Percentiles rank a stretch among this genome's conserved stretches.
Evolutionary conservation across 1,140 invertebrate species (phyloP).

Genomic region (Helicorthomorpha holstii): DNA sequence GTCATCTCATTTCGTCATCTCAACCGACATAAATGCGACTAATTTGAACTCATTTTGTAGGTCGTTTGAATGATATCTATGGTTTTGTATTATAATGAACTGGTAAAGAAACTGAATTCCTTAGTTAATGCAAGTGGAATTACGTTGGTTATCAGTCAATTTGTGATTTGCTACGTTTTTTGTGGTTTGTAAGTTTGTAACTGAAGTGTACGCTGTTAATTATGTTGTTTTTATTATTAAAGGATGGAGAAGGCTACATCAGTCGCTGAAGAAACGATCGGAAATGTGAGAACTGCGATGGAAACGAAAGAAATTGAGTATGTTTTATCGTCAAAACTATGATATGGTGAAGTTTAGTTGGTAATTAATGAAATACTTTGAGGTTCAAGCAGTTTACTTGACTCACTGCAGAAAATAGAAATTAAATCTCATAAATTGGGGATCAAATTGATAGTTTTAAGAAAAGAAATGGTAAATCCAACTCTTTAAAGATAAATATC

Average conservation of each 20-base stretch:
- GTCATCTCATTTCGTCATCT: too few relatives aligned
- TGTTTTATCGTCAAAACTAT: constrained; percentile 10
- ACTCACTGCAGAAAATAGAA: too few relatives aligned
- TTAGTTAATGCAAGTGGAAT: background rate
- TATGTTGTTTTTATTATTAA: constrained; percentile 1
- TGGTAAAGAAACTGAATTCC: too few relatives aligned
- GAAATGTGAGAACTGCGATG: constrained; percentile 82
- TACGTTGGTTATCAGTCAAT: background rate
- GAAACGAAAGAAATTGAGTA: constrained; percentile 60
- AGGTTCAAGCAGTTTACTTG: too few relatives aligned
- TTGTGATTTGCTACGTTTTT: constrained; percentile 1
- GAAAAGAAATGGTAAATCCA: too few relatives aligned
- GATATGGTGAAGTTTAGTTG: background rate
- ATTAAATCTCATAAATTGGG: too few relatives aligned
- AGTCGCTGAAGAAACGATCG: constrained; percentile 79
- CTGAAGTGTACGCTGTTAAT: constrained; percentile 7
- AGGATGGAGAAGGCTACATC: constrained; percentile 63
- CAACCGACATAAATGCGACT: too few relatives aligned
- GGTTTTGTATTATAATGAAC: too few relatives aligned
- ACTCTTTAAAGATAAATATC: too few relatives aligned
- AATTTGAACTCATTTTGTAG: too few relatives aligned
- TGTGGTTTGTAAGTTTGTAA: background rate
- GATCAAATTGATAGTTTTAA: too few relatives aligned
- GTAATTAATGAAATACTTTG: background rate
- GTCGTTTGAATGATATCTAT: too few relatives aligned